Percentiles rank a stretch among this genome's conserved stretches.
Conservation (phyloP, 2,888 invertebrate species). For the Prenolepis imparis region DNA sequence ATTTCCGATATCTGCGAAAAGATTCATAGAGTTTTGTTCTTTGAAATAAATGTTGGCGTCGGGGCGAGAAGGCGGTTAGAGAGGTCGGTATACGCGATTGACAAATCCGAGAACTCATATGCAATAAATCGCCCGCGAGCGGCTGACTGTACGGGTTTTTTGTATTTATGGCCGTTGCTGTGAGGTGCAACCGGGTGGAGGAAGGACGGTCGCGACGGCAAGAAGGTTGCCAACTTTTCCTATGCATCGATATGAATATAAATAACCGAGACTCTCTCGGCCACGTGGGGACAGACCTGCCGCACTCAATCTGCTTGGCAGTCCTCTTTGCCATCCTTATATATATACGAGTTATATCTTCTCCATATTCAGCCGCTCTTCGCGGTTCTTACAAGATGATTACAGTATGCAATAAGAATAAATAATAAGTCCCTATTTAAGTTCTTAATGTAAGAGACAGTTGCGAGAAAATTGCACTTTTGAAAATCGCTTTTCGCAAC, state of each 20-base stretch:
- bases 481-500: background rate
- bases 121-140: constrained; percentile 83
- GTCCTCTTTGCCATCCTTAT: constrained; percentile 47
- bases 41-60: constrained; percentile 72
- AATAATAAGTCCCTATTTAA: constrained; percentile 17
- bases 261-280: constrained; percentile 70
- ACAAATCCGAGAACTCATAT: constrained; percentile 85
- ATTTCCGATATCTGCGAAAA: constrained; percentile 62
- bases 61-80: constrained; percentile 56
- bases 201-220: constrained; percentile 56
- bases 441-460: background rate
- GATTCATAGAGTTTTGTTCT: constrained; percentile 75
- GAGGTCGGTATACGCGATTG: constrained; percentile 75
- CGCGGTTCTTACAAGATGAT: constrained; percentile 60
- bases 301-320: constrained; percentile 65
- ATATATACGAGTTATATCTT: constrained; percentile 45
- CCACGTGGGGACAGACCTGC: constrained; percentile 59
- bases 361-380: constrained; percentile 38
- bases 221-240: constrained; percentile 78
- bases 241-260: constrained; percentile 82
- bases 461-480: background rate
- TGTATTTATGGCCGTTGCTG: constrained; percentile 77
- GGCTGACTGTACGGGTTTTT: constrained; percentile 75
- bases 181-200: constrained; percentile 66
- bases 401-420: constrained; percentile 27